Percentiles rank a stretch among this genome's conserved stretches.
These are phyloP conservation scores for Creontiades dilutus DNA, from an alignment of 2,888 invertebrate genomes.

Conservation along the genomic window DNA sequence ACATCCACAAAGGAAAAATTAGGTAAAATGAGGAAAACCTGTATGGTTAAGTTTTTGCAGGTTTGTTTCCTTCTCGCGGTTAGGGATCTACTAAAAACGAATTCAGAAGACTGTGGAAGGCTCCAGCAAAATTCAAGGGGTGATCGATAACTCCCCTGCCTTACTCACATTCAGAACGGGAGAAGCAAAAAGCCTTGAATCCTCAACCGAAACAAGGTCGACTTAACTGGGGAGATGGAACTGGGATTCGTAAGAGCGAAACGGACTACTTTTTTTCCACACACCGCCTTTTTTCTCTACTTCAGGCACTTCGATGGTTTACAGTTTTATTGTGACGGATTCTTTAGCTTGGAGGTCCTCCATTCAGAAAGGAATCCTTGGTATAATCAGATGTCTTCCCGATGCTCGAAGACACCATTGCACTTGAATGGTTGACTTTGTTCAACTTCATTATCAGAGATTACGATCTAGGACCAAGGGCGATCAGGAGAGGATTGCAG, in stretches of 20 bases:
- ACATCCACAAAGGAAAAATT: too few species aligned
- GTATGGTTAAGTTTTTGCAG: too few species aligned
- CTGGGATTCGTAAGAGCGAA: conserved; percentile 7
- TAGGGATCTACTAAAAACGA: too few species aligned
- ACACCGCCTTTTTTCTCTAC: not conserved
- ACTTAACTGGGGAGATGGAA: not conserved
- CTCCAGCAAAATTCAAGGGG: not conserved
- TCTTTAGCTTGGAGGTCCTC: not conserved
- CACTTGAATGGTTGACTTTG: not conserved
- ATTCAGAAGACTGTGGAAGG: not conserved
- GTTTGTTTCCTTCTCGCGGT: too few species aligned
- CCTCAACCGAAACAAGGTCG: not conserved
- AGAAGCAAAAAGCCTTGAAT: not conserved
- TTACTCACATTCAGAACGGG: not conserved
- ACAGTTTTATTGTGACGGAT: conserved; percentile 19
- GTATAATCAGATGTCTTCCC: conserved; percentile 7
- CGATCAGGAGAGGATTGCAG: not conserved
- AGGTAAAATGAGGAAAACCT: too few species aligned
- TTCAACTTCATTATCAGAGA: not conserved
- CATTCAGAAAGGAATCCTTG: conserved; percentile 28
- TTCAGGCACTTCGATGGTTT: not conserved
- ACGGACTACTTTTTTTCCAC: not conserved
- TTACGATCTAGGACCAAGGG: not conserved
- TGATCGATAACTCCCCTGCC: conserved; percentile 1
- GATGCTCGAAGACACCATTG: not conserved